A percentile compares a stretch with the other conserved stretches of the same genome.
phyloP scores from a whole-genome alignment of 92 coral and sea anemone genomes.

The Phenganax stokvisi region DNA sequence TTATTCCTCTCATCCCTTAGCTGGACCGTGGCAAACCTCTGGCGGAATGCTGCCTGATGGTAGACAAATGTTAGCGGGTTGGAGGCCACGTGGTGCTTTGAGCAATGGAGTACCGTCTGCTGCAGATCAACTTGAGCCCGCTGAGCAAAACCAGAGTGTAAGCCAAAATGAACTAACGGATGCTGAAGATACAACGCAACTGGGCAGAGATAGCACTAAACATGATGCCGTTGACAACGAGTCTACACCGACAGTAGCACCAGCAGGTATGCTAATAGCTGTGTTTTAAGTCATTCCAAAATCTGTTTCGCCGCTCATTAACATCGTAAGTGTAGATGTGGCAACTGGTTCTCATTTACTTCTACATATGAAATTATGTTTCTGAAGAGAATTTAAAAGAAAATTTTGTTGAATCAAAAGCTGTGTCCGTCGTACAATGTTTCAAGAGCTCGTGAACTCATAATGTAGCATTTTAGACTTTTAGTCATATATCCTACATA shows the following conservation, averaged over 20 bases:
- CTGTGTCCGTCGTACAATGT: too few species aligned
- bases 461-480: too few species aligned
- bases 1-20: slow-evolving; percentile 20
- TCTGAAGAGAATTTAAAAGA: too few species aligned
- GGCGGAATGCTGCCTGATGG: slow-evolving; percentile 12
- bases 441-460: too few species aligned
- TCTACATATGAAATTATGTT: too few species aligned
- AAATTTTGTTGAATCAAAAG: too few species aligned
- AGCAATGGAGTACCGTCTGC: neutral
- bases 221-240: neutral
- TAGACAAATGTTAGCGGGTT: slow-evolving; percentile 11
- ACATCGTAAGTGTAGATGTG: too few species aligned
- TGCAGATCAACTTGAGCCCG: neutral
- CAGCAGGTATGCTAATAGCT: too few species aligned
- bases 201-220: neutral
- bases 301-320: too few species aligned
- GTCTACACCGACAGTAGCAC: neutral
- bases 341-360: too few species aligned
- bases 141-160: neutral
- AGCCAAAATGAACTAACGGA: neutral
- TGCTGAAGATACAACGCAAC: neutral
- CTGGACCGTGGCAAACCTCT: slow-evolving; percentile 16
- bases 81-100: slow-evolving; percentile 8
- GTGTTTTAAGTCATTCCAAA: too few species aligned
- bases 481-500: too few species aligned